Evolutionary conservation across 2,888 invertebrate genomes (phyloP).

Genomic region (Theretra japonica): DNA sequence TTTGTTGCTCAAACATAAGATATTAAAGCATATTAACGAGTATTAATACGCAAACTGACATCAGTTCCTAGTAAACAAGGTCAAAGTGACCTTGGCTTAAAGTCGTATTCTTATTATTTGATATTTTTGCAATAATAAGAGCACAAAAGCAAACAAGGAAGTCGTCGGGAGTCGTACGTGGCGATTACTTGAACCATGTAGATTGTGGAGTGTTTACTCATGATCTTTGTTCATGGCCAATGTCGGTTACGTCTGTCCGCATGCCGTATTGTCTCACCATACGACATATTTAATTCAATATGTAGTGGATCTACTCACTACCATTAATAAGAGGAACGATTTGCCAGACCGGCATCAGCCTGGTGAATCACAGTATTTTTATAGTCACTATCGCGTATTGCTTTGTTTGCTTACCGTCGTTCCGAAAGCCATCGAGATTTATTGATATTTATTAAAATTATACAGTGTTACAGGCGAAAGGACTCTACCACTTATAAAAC

Average conservation of each 20-base stretch:
- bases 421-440: too few relatives aligned
- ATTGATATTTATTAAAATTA: too few relatives aligned
- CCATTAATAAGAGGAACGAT: not conserved
- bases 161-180: conserved; percentile 59
- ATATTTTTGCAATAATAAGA: conserved; percentile 75
- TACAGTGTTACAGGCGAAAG: too few relatives aligned
- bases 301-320: not conserved
- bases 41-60: conserved; percentile 64
- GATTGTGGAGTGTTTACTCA: conserved; percentile 64
- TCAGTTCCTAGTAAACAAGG: conserved; percentile 79
- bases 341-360: not conserved
- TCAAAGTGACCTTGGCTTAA: conserved; percentile 71
- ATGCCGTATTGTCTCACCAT: not conserved
- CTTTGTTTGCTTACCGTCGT: too few relatives aligned
- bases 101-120: conserved; percentile 69
- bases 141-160: conserved; percentile 78
- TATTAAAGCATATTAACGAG: conserved; percentile 54
- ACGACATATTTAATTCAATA: not conserved
- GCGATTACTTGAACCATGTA: conserved; percentile 61
- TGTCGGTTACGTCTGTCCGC: conserved; percentile 33
- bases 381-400: too few relatives aligned
- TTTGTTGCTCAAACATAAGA: conserved; percentile 33
- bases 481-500: too few relatives aligned
- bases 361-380: too few relatives aligned
- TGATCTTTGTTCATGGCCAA: conserved; percentile 63